Conservation (phyloP, 1,140 invertebrate genomes). For the Drosophila albomicans region DNA sequence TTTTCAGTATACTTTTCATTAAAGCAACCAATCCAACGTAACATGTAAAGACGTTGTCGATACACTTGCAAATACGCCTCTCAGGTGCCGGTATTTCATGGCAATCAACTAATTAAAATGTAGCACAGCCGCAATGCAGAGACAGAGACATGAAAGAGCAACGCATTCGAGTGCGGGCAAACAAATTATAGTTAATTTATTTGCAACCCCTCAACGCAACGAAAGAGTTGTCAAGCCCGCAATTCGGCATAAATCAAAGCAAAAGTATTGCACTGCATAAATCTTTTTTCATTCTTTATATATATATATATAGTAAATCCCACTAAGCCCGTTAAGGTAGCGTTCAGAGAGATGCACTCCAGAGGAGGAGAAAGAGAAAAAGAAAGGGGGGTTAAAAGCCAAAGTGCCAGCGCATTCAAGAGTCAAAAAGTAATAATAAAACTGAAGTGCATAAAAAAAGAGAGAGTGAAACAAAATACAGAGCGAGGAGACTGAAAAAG, state of each 20-base stretch:
- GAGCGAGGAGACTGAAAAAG: neutral
- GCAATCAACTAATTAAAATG: conserved; percentile 37
- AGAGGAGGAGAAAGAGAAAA: neutral
- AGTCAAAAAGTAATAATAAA: conserved; percentile 52
- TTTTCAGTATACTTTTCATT: no score
- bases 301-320: conserved; percentile 1
- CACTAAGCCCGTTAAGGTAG: neutral
- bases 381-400: conserved; percentile 2
- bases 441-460: conserved; percentile 17
- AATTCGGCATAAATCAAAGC: conserved; percentile 24
- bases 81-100: neutral
- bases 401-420: conserved; percentile 26
- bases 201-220: neutral
- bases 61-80: conserved; percentile 7
- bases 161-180: conserved; percentile 13
- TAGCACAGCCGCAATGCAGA: conserved; percentile 32
- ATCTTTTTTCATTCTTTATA: neutral
- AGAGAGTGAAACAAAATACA: neutral
- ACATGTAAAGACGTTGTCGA: neutral
- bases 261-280: conserved; percentile 20
- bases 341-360: neutral
- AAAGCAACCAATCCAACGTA: no score
- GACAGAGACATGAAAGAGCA: conserved; percentile 12
- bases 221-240: conserved; percentile 13
- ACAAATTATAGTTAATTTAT: conserved; percentile 37